Base-by-base conservation (phyloP, 2,113 vertebrate species). In the Neolamprologus variostigma region DNA sequence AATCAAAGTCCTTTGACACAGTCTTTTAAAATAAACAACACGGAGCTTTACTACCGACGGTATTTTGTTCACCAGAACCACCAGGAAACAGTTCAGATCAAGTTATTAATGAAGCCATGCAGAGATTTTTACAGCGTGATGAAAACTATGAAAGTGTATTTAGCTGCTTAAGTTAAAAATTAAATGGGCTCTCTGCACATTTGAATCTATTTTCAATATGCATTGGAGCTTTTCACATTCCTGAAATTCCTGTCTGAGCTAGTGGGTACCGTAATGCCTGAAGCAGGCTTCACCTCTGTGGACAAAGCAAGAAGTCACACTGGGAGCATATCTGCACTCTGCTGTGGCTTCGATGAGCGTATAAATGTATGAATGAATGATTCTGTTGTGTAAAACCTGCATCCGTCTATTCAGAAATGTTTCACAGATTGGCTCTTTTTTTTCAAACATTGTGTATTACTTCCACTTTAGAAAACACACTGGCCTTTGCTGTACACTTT, bases 161-260 rank as follows among this genome's bases (percentile, higher is more conserved):
- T 14, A 55, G 9, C 47, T 47, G 9, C 17, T 80, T 1, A 2
- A 55, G n/a, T 54, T 80, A 26, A 81, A 88, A 86, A 7, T 47
- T 40, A 33, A 37, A 85, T 23, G 31, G 80, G 23, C 87, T 37
- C 61, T 73, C 80, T 86, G 10, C 86, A 81, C 87, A 89, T 95
- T 93, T 95, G 87, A 94, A 89, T 78, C 85, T 93, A 93, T 93
- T 93, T 96, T 95, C 94, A 95, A 93, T 96, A 93, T 96, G 95
- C 97, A 96, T 93, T 83, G 93, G 87, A 96, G 96, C 90, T 93
- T 95, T 91, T 89, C 85, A 95, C 97, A 98, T 98, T 98, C 98
- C 96, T 92, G 54, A 83, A 95, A 98, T 98, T 98, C 97, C 94
- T 97, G 92, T 89, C 90, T 85, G 85, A 89, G 90, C 94, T 93